A percentile compares a stretch with the other conserved stretches of the same genome.
Conservation (phyloP, 1,140 invertebrate species). For the Octopus bimaculoides region DNA sequence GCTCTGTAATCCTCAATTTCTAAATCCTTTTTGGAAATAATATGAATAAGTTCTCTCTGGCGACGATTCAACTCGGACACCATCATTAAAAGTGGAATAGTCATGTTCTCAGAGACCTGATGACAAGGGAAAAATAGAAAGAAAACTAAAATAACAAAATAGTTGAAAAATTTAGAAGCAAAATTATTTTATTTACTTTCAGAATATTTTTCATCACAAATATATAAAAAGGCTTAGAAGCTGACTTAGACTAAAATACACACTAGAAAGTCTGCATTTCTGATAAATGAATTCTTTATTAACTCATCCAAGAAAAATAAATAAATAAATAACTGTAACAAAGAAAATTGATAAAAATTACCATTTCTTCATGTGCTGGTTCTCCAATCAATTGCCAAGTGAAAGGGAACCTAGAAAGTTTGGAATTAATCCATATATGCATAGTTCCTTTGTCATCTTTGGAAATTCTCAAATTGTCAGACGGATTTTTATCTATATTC, state of each 20-base stretch:
- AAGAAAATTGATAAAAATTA: slow-evolving; percentile 17
- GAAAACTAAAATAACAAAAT: too few species aligned
- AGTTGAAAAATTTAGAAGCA: too few species aligned
- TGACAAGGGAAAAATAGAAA: slow-evolving; percentile 11
- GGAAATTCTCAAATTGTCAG: neutral
- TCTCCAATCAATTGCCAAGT: slow-evolving; percentile 38
- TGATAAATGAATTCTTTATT: neutral
- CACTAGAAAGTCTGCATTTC: too few species aligned
- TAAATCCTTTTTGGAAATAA: slow-evolving; percentile 44
- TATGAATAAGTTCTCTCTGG: slow-evolving; percentile 41
- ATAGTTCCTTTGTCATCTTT: slow-evolving; percentile 22
- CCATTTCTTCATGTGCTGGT: slow-evolving; percentile 34
- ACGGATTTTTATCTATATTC: slow-evolving; percentile 26
- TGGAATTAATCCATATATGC: slow-evolving; percentile 34
- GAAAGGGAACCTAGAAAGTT: slow-evolving; percentile 48
- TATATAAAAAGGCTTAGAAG: too few species aligned
- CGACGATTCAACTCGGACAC: slow-evolving; percentile 38
- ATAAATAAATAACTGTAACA: neutral
- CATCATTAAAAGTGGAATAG: slow-evolving; percentile 44
- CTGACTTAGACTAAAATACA: too few species aligned
- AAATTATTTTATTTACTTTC: too few species aligned
- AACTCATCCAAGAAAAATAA: too few species aligned
- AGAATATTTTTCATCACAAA: too few species aligned
- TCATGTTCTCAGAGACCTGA: slow-evolving; percentile 39
- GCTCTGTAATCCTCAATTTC: slow-evolving; percentile 49